These are phyloP conservation scores for Emydura subglobosa DNA, from an alignment of 2,113 vertebrate genomes.

Conservation along the genomic window DNA sequence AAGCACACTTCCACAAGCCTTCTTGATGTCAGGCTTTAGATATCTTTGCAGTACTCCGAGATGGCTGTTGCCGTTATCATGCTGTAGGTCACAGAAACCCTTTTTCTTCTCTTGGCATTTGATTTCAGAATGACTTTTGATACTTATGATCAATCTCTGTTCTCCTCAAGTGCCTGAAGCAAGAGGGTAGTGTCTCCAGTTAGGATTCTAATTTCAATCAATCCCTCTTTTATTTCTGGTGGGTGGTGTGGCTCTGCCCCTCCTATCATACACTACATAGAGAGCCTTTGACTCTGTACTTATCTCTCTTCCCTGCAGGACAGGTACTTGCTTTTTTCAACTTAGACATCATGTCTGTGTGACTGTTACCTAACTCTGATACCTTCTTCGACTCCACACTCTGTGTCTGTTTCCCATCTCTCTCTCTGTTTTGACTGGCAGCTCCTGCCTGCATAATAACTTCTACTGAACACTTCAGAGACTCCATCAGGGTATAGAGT, in stretches of 20 bases:
- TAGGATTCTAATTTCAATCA: neutral
- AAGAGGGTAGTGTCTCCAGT: neutral
- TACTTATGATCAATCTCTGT: neutral
- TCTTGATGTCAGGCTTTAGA: neutral
- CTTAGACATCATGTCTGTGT: neutral
- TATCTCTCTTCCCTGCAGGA: neutral
- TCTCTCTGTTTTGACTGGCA: slow-evolving; percentile 23
- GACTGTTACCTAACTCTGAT: neutral
- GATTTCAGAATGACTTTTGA: neutral
- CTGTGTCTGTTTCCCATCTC: neutral
- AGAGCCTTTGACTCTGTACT: rapidly evolving
- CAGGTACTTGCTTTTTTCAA: neutral
- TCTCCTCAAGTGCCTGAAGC: neutral
- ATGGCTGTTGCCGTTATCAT: neutral
- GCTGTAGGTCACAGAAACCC: neutral
- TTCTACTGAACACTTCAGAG: neutral
- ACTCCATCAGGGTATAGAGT: neutral
- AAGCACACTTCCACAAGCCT: neutral
- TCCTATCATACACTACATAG: neutral
- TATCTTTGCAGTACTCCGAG: neutral
- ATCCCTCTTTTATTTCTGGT: neutral
- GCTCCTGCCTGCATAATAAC: neutral
- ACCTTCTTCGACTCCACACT: neutral
- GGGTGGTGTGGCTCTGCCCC: neutral
- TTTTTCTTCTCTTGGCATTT: neutral